Evolutionary conservation across 2,113 vertebrate species (phyloP).

Genomic region (Odocoileus hemionus): DNA sequence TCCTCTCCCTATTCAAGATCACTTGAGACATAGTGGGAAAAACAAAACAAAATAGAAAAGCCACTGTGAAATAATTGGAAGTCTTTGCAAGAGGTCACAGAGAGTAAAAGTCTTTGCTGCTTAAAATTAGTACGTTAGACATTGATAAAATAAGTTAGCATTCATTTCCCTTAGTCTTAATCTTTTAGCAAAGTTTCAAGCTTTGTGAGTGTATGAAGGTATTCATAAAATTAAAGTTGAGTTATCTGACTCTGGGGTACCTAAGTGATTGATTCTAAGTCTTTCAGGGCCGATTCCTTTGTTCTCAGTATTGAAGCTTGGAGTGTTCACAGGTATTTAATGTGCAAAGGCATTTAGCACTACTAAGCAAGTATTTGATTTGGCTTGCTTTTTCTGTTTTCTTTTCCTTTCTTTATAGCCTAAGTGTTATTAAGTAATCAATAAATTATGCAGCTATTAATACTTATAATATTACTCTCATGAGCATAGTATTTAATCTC

Average conservation of each 20-base stretch:
- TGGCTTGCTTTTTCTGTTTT: not conserved
- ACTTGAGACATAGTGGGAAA: not conserved
- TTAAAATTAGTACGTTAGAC: not conserved
- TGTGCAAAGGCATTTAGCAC: not conserved
- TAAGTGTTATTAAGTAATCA: not conserved
- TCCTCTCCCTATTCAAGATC: not conserved
- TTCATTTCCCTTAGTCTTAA: not conserved
- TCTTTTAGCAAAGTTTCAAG: not conserved
- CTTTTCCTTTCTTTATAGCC: not conserved
- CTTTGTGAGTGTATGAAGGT: not conserved
- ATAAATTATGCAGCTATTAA: not conserved
- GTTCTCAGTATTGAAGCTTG: not conserved
- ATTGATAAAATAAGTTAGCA: not conserved
- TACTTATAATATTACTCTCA: not conserved
- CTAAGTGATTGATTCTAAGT: fast-evolving
- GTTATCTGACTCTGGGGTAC: not conserved
- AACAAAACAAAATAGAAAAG: not conserved
- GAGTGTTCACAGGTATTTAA: not conserved
- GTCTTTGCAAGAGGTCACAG: not conserved
- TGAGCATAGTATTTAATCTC: not conserved
- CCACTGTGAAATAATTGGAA: not conserved
- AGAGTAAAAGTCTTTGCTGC: not conserved
- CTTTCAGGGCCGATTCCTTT: not conserved
- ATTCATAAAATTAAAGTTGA: not conserved
- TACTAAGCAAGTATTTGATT: not conserved